Base-by-base conservation (phyloP, 2,113 vertebrate genomes). In the Sebastes schlegelii region DNA sequence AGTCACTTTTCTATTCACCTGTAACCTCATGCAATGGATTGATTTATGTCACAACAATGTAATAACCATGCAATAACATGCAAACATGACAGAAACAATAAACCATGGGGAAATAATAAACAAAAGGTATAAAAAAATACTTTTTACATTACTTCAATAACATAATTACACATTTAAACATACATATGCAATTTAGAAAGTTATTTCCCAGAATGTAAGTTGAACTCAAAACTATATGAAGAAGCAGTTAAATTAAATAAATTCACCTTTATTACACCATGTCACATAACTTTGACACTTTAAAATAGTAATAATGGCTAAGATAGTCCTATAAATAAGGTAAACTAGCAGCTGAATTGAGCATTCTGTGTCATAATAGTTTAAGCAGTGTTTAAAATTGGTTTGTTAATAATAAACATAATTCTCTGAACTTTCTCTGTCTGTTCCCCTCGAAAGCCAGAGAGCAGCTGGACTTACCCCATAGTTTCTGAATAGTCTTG, bases 401-500 rank as follows among this genome's bases (percentile, higher is more conserved):
- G n/a, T 54, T 34, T 16, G 23, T 61, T 19, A 17, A 45, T 14
- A 57, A 9, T 21, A 43, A 74, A 57, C 21, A 9, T 13, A 12
- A 49, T 52, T 51, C 8, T 43, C 17, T 0, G 1, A 87, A 90
- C 76, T 91, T 91, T 83, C 58, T 9, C n/a, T 34, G 34, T 34
- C 13, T 77, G 40, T 90, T 79, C 62, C 14, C 40, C 16, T 73
- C 4, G 34, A 52, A 48, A 42, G 26, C 6, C 7, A 43, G 8
- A 77, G 46, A 88, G 62, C 81, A 14, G 72, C 13, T 49, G 2
- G 77, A 95, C 95, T 96, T 78, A 96, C 95, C 95, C 94, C 95
- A 96, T 96, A 90, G 86, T 95, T 94, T 79, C 87, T 71, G 83
- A 52, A 42, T 71, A 66, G 67, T 80, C 51, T 86, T 19, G 66